These are phyloP conservation scores for Sardina pilchardus DNA, from an alignment of 2,113 vertebrate genomes.

Conservation along the genomic window DNA sequence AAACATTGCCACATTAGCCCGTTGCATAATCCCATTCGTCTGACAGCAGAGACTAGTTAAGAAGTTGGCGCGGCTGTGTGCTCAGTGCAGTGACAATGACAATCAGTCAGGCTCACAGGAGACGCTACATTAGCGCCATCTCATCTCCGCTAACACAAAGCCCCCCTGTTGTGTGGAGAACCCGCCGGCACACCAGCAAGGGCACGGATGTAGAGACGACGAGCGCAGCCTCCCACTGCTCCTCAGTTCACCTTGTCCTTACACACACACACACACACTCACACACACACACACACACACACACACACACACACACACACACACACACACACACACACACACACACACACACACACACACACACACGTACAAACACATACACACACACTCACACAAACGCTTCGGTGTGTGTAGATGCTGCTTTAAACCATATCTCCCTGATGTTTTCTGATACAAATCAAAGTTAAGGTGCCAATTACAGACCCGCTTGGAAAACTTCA, in stretches of 20 bases:
- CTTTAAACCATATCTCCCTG: neutral
- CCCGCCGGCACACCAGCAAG: neutral
- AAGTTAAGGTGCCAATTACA: neutral
- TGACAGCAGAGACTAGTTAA: neutral
- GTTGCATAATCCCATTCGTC: neutral
- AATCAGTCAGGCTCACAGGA: neutral
- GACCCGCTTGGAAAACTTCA: neutral
- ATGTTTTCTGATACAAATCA: neutral
- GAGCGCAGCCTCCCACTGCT: neutral
- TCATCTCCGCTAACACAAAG: neutral
- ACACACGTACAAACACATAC: no score
- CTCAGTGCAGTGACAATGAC: neutral
- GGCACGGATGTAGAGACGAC: neutral
- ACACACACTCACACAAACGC: neutral
- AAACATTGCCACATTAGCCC: neutral
- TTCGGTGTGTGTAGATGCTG: no score
- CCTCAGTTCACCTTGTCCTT: neutral
- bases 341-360: no score
- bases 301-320: neutral
- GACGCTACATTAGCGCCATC: neutral
- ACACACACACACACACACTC: neutral
- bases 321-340: constrained; percentile 4
- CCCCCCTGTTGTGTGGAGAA: neutral
- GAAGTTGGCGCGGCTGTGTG: neutral
- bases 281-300: neutral